phyloP scores from a whole-genome alignment of 1,140 invertebrate genomes.

The Philaenus spumarius region DNA sequence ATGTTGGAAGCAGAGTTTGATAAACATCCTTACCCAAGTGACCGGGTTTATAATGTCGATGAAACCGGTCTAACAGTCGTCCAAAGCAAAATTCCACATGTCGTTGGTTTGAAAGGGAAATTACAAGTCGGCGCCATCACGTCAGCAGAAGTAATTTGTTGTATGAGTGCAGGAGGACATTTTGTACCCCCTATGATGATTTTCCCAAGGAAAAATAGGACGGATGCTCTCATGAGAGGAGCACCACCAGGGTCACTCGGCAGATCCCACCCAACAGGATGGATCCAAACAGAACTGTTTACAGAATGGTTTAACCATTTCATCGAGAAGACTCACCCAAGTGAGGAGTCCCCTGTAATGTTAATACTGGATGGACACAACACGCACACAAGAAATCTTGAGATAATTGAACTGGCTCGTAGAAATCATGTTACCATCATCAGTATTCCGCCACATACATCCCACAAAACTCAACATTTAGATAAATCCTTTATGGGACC shows the following conservation, averaged over 20 bases:
- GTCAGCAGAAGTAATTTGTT: conserved; percentile 28
- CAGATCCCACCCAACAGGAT: conserved; percentile 32
- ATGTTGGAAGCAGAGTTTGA: conserved; percentile 22
- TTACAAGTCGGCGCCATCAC: conserved; percentile 31
- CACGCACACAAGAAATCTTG: conserved; percentile 32
- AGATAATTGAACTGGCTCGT: conserved; percentile 23
- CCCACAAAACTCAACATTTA: too few relatives aligned
- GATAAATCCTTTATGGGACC: too few relatives aligned
- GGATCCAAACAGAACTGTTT: conserved; percentile 24
- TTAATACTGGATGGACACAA: conserved; percentile 32
- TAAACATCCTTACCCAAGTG: conserved; percentile 23
- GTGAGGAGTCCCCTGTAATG: conserved; percentile 24
- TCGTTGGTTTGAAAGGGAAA: conserved; percentile 25
- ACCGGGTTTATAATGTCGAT: conserved; percentile 36
- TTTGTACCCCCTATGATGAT: conserved; percentile 37
- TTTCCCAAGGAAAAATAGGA: conserved; percentile 34
- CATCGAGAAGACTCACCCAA: conserved; percentile 23
- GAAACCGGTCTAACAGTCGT: conserved; percentile 18
- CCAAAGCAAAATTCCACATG: conserved; percentile 21
- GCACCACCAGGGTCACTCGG: conserved; percentile 33
- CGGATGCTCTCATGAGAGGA: conserved; percentile 32
- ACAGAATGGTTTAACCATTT: conserved; percentile 32
- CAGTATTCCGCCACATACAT: conserved; percentile 31
- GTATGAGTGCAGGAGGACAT: conserved; percentile 34
- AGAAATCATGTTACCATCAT: conserved; percentile 29